phyloP scores from a whole-genome alignment of 2,797 vertebrate species.

The Chaenodraco wilsoni region DNA sequence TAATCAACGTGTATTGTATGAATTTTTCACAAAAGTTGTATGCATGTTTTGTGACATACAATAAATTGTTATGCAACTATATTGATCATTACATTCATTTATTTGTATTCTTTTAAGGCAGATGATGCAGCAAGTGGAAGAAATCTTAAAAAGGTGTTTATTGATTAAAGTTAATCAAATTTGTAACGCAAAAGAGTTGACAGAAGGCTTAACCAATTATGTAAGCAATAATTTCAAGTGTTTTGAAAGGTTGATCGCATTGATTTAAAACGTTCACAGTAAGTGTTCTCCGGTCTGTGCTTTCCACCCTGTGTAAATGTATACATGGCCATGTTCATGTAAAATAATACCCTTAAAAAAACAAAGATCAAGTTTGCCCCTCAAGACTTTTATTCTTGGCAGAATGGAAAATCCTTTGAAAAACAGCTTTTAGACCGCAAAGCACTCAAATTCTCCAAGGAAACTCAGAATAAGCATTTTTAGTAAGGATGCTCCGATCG shows the following conservation, averaged over 20 bases:
- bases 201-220: neutral
- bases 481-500: neutral
- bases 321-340: neutral
- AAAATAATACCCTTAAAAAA: slow-evolving; percentile 5
- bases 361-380: slow-evolving; percentile 17
- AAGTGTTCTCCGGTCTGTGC: neutral
- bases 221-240: neutral
- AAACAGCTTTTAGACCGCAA: slow-evolving; percentile 14
- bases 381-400: slow-evolving; percentile 31
- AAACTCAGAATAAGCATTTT: slow-evolving; percentile 31
- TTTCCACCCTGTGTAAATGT: slow-evolving; percentile 6
- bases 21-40: too few relatives aligned
- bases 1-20: too few relatives aligned
- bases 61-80: too few relatives aligned
- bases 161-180: neutral
- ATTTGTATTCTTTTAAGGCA: too few relatives aligned
- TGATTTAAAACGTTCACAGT: neutral
- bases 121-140: neutral
- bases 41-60: too few relatives aligned
- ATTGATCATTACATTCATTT: too few relatives aligned
- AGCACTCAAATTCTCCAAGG: slow-evolving; percentile 12
- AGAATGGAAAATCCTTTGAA: slow-evolving; percentile 27
- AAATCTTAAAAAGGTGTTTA: too few relatives aligned
- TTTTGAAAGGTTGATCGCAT: neutral
- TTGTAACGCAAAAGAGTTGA: neutral